A percentile compares a stretch with the other conserved stretches of the same genome.
phyloP scores from a whole-genome alignment of 2,888 invertebrate genomes.

The Venusia cambrica region DNA sequence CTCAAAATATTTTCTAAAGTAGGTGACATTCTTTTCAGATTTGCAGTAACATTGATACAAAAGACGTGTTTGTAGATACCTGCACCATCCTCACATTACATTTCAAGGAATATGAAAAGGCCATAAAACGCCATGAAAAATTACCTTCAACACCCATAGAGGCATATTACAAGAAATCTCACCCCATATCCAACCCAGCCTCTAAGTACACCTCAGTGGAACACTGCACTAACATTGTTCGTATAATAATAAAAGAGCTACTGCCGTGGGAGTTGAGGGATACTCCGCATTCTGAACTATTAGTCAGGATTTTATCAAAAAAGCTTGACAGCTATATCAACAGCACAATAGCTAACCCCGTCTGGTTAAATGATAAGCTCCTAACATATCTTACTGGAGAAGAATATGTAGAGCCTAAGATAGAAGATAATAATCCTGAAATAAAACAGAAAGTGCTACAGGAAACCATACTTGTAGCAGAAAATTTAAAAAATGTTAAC shows the following conservation, averaged over 20 bases:
- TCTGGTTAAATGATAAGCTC: constrained; percentile 70
- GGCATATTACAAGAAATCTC: constrained; percentile 71
- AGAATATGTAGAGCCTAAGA: constrained; percentile 21
- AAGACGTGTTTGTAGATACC: constrained; percentile 65
- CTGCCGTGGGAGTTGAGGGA: constrained; percentile 85
- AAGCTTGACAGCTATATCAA: constrained; percentile 76
- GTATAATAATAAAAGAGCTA: constrained; percentile 82
- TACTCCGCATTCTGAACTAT: constrained; percentile 83
- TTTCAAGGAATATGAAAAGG: constrained; percentile 83
- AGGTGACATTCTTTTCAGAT: constrained; percentile 49
- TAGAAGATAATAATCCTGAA: too few species aligned
- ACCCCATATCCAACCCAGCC: constrained; percentile 49
- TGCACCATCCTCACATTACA: constrained; percentile 81
- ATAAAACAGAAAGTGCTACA: constrained; percentile 14
- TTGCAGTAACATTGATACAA: constrained; percentile 67
- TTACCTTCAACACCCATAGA: constrained; percentile 61
- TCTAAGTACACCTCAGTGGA: constrained; percentile 71
- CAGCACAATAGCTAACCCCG: constrained; percentile 70
- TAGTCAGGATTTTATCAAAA: constrained; percentile 82
- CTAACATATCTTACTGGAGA: constrained; percentile 49
- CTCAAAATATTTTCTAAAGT: too few species aligned
- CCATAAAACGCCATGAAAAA: constrained; percentile 80
- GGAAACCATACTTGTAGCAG: constrained; percentile 19
- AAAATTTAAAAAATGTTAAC: constrained; percentile 21
- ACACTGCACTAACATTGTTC: constrained; percentile 80